Evolutionary conservation across 2,888 invertebrate genomes (phyloP), one percentile per base, ranked within the genome.

Genomic region (Drosophila testacea): DNA sequence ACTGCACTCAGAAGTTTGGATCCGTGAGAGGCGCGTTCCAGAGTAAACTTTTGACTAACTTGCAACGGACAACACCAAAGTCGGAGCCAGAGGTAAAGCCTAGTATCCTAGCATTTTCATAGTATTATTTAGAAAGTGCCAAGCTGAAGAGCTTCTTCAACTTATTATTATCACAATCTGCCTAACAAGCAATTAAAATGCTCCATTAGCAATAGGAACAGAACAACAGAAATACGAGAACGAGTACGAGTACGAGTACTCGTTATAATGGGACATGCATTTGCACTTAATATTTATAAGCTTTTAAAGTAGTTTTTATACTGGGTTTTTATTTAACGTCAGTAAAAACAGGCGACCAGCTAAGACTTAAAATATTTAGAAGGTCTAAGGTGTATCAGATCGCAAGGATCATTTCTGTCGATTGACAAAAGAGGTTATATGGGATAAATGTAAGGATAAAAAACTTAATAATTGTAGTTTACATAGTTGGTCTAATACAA

Each of bases 1-100:
- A 63, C 51, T 81, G 79, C 75, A 63, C 81, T 75, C 69, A 61
- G 44, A 71, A 79, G 68, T 79, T 80, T 68, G 27, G 48, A 66
- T 54, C 56, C 61, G 46, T 46, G 44, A 56, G 50, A 52, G 69
- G 42, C 55, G 59, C 46, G 65, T 57, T 22, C 27, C 48, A 47
- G 16, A 51, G 46, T 54, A 61, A 77, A 77, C 69, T 73, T 77
- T 61, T 32, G 51, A 42, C 50, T 46, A 69, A 77, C 69, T 77
- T 77, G 60, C 65, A 63, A 38, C 56, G 47, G 55, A 55, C 55
- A 55, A 22, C 46, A 61, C 32, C 39, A 16, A 6, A 11, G 32
- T 30, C 10, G 38, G 30, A 48, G 51, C 22, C 42, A 46, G 16
- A 22, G 32, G 9, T n/a, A 32, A n/a, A 46, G 61, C 27, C 36